Percentiles rank a stretch among this genome's conserved stretches.
Evolutionary conservation across 2,113 vertebrate species (phyloP).

Genomic region (Mormyrus lacerda): DNA sequence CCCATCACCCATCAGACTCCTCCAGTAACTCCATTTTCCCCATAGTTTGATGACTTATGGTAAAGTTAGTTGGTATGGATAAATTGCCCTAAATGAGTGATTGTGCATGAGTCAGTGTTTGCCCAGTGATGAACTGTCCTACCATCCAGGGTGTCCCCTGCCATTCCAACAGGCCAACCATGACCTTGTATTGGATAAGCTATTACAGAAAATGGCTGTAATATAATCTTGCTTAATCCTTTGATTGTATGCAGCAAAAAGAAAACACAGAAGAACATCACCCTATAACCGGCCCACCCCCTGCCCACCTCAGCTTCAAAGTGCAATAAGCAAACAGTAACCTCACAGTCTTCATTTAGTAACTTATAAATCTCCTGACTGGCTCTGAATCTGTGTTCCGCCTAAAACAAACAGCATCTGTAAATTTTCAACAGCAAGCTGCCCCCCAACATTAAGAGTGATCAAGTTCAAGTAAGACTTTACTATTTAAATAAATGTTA

Average conservation of each 20-base stretch:
- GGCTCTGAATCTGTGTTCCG: slow-evolving; percentile 19
- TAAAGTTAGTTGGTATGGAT: not conserved
- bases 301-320: not conserved
- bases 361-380: not conserved
- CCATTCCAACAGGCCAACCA: not conserved
- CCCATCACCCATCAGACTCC: not conserved
- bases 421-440: slow-evolving; percentile 17
- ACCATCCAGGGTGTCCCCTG: not conserved
- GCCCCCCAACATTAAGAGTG: not conserved
- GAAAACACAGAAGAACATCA: not conserved
- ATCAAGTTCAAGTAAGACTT: not conserved
- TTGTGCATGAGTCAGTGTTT: not conserved
- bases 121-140: not conserved
- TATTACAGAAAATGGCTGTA: not conserved
- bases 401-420: slow-evolving; percentile 15
- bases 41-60: not conserved
- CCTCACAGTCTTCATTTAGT: not conserved
- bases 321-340: not conserved
- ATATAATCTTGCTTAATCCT: not conserved
- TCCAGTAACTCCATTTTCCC: not conserved
- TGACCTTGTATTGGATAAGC: not conserved
- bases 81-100: not conserved
- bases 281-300: not conserved
- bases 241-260: not conserved
- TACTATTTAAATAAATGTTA: not conserved